Conservation (phyloP, 35 echinoderm and acorn worm species). For the Acanthaster planci region DNA sequence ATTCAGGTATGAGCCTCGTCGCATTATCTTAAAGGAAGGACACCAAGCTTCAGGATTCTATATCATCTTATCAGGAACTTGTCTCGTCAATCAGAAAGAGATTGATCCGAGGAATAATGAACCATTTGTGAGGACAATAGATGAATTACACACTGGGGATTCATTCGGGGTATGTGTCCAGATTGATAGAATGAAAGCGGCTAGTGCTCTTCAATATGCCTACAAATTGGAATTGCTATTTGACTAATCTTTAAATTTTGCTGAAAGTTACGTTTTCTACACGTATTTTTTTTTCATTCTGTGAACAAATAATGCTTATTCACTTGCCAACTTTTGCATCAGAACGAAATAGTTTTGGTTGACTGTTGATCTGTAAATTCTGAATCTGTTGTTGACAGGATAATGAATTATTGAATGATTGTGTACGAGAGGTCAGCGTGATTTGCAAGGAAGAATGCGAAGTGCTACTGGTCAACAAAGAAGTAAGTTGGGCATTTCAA, state of each 20-base stretch:
- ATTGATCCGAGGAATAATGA: slow-evolving; percentile 62
- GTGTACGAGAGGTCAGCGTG: slow-evolving; percentile 46
- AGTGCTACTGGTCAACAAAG: slow-evolving; percentile 73
- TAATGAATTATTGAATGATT: slow-evolving; percentile 53
- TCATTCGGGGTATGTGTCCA: slow-evolving; percentile 71
- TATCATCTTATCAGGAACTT: slow-evolving; percentile 88
- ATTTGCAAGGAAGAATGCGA: slow-evolving; percentile 91
- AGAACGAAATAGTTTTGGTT: background rate
- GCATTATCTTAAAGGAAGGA: slow-evolving; percentile 91
- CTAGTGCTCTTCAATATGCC: too few species aligned
- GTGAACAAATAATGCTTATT: too few species aligned
- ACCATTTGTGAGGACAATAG: slow-evolving; percentile 71
- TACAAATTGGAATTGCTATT: too few species aligned
- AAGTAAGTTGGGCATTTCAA: slow-evolving; percentile 50
- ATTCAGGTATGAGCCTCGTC: slow-evolving; percentile 80
- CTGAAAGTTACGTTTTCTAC: too few species aligned
- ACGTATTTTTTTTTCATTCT: too few species aligned
- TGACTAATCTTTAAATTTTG: too few species aligned
- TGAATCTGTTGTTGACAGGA: slow-evolving; percentile 39
- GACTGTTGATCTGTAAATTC: background rate
- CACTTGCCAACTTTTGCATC: too few species aligned
- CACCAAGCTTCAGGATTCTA: slow-evolving; percentile 82
- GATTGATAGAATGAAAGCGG: too few species aligned
- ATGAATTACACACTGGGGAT: slow-evolving; percentile 63
- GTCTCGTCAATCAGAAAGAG: slow-evolving; percentile 84